A percentile compares a stretch with the other conserved stretches of the same genome.
phyloP scores from a whole-genome alignment of 2,888 invertebrate species.

The Eupithecia subumbrata region DNA sequence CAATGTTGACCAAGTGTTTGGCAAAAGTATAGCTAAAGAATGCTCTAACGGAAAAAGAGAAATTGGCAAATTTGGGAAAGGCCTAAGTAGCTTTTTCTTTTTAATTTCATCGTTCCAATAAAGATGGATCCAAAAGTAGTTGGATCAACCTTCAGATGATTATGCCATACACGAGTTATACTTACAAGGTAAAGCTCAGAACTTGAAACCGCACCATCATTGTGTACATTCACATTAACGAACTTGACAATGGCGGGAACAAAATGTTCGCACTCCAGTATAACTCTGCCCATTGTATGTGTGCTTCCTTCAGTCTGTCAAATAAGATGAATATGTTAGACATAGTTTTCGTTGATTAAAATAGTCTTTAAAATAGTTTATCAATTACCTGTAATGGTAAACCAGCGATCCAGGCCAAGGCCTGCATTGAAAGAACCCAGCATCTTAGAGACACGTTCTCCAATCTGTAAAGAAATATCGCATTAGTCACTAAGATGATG shows the following conservation, averaged over 20 bases:
- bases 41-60: background rate
- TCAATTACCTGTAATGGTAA: slow-evolving; percentile 64
- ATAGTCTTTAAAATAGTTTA: background rate
- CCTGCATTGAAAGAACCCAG: slow-evolving; percentile 91
- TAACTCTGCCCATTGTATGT: slow-evolving; percentile 86
- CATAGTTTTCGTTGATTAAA: background rate
- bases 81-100: background rate
- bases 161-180: slow-evolving; percentile 15
- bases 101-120: background rate
- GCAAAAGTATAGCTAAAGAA: background rate
- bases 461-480: slow-evolving; percentile 57
- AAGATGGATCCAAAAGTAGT: no score
- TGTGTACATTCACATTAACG: slow-evolving; percentile 84
- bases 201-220: slow-evolving; percentile 69
- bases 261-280: slow-evolving; percentile 87
- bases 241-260: slow-evolving; percentile 87
- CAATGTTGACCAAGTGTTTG: background rate
- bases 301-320: slow-evolving; percentile 71
- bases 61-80: background rate
- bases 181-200: slow-evolving; percentile 76
- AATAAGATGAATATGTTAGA: background rate
- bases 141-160: background rate
- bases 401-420: slow-evolving; percentile 89
- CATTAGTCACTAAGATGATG: background rate
- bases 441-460: slow-evolving; percentile 84